Conservation (phyloP, 35 echinoderm and acorn worm genomes). For the Holothuria glaberrima region DNA sequence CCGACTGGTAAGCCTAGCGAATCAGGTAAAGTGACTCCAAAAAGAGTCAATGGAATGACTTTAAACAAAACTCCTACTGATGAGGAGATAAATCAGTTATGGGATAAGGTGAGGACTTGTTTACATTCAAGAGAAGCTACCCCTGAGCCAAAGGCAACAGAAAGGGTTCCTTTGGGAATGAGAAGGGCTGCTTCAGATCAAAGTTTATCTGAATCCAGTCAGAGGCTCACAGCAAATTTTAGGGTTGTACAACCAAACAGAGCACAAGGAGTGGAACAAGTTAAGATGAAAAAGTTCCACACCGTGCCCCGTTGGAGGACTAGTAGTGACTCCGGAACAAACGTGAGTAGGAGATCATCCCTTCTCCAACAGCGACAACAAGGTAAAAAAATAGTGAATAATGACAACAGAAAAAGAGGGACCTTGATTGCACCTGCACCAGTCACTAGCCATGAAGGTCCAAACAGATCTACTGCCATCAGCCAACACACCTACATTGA, state of each 20-base stretch:
- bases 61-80: constrained; percentile 97
- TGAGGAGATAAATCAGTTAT: constrained; percentile 97
- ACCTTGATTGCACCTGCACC: constrained; percentile 25
- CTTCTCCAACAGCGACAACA: constrained; percentile 64
- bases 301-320: constrained; percentile 77
- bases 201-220: constrained; percentile 10
- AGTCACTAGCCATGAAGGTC: constrained; percentile 69
- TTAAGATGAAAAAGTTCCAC: constrained; percentile 59
- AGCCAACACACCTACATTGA: not conserved
- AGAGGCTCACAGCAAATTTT: constrained; percentile 73
- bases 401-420: constrained; percentile 23
- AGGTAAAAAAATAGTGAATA: not conserved
- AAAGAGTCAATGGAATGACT: constrained; percentile 19
- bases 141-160: constrained; percentile 1
- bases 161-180: not conserved
- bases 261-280: not conserved
- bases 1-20: constrained; percentile 32
- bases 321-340: constrained; percentile 78
- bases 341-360: constrained; percentile 59
- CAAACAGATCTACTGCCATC: constrained; percentile 57
- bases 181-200: constrained; percentile 25
- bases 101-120: constrained; percentile 98
- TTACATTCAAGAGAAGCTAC: constrained; percentile 73
- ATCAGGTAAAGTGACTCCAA: not conserved
- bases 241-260: constrained; percentile 39